Conservation (phyloP, 1,140 invertebrate species). For the Papilio helenus region DNA sequence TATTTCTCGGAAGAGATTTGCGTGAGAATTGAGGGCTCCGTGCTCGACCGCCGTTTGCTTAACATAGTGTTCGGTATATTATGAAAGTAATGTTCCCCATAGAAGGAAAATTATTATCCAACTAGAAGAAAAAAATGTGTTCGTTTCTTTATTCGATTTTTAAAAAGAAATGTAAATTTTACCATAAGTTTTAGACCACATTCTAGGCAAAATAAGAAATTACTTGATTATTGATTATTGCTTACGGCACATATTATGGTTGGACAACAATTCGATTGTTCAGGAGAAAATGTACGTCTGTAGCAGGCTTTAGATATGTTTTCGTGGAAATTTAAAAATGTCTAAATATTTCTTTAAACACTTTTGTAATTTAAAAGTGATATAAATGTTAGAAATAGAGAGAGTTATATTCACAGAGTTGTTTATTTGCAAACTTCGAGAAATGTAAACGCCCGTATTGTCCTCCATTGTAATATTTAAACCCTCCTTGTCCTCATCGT, state of each 20-base stretch:
- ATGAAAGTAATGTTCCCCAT: constrained; percentile 7
- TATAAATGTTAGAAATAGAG: neutral
- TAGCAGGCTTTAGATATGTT: too few relatives aligned
- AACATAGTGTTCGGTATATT: constrained; percentile 22
- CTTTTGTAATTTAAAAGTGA: neutral
- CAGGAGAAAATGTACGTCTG: too few relatives aligned
- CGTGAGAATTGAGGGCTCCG: constrained; percentile 35
- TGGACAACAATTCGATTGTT: too few relatives aligned
- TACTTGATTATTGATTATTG: too few relatives aligned
- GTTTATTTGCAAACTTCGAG: neutral
- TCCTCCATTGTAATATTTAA: constrained; percentile 14
- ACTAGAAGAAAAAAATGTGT: neutral
- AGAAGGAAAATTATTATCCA: neutral
- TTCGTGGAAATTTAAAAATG: too few relatives aligned
- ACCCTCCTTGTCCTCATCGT: neutral
- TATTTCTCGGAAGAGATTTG: constrained; percentile 39
- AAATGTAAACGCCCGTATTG: neutral
- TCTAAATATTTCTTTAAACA: too few relatives aligned
- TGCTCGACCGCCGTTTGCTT: constrained; percentile 28
- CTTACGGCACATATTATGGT: too few relatives aligned
- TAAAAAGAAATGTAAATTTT: too few relatives aligned
- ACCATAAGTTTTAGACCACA: too few relatives aligned
- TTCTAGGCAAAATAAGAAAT: too few relatives aligned
- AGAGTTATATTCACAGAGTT: neutral
- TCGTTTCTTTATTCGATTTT: too few relatives aligned